phyloP scores from a whole-genome alignment of 2,888 invertebrate species.

The Parapristionchus giblindavisi region DNA sequence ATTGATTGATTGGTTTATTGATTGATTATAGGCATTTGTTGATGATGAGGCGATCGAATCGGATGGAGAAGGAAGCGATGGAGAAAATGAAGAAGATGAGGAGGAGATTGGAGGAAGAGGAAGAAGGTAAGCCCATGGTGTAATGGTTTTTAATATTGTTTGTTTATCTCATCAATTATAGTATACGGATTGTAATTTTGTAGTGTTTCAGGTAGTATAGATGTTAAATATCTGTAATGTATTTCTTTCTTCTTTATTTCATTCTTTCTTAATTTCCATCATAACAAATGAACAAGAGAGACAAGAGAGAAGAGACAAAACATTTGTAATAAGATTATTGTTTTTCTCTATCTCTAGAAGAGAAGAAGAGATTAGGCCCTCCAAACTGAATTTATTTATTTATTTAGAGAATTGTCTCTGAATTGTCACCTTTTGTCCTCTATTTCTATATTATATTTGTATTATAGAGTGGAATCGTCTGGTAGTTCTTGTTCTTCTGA shows the following conservation, averaged over 20 bases:
- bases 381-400: too few species aligned
- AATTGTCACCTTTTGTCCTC: too few species aligned
- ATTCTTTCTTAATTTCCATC: too few species aligned
- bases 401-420: neutral
- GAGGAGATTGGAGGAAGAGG: neutral
- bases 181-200: too few species aligned
- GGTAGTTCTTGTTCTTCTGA: constrained; percentile 8
- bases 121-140: neutral
- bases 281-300: too few species aligned
- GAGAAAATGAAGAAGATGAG: neutral
- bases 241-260: too few species aligned
- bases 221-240: too few species aligned
- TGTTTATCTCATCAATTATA: too few species aligned
- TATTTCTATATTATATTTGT: too few species aligned
- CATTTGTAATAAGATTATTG: neutral
- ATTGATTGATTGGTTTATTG: neutral
- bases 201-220: too few species aligned
- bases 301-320: too few species aligned
- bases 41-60: constrained; percentile 25
- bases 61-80: constrained; percentile 22
- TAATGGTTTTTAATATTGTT: neutral
- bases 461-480: constrained; percentile 22
- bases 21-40: constrained; percentile 4
- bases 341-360: neutral
- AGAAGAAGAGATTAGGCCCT: too few species aligned